Base-by-base conservation (phyloP, 37 sponge, comb jelly and placozoan genomes). In the Beroe forskalii region DNA sequence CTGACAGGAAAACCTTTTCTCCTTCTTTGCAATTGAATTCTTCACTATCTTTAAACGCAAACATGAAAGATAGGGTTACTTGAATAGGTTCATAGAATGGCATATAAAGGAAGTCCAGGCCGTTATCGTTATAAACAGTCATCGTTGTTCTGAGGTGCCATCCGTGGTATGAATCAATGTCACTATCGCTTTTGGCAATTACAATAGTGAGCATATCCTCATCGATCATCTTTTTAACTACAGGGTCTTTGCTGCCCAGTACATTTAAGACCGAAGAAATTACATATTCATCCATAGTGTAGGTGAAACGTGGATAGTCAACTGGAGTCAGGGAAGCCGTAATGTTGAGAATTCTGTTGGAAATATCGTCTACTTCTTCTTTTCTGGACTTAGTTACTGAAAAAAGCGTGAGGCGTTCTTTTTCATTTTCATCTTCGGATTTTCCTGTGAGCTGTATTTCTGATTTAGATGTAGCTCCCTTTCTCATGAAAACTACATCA, bases 401-500 rank as follows among this genome's bases (percentile, higher is more conserved):
- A 64, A 64, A 64, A 22, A 64, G 66, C 20, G 66, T 64, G 25
- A 64, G 66, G 17, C 66, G 66, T 27, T 64, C 30, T 23, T 64
- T 64, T n/a, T 64, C 66, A 22, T 64, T 64, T 6, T 64, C 66
- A 27, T 64, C 66, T 8, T 64, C 31, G 25, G 66, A 64, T 23
- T 30, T 64, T 22, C 66, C 66, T 27, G 66, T 64, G 30, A 64
- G 66, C 31, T 64, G 3, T 3, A 64, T 23, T 6, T 23, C 25
- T 64, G 4, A n/a, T 64, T 22, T 22, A 6, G 30, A 4, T 22
- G 66, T 8, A 4, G 25, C 6, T 6, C 4, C 4, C 3, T 64
- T 27, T 23, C 25, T 27, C 25, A 64, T 23, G 31, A 27, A 8
- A 3, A 30, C 4, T n/a, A 30, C 17, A 64, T 64, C 66, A 6